Base-by-base conservation (phyloP, 2,797 vertebrate genomes). In the Glyptemys insculpta region DNA sequence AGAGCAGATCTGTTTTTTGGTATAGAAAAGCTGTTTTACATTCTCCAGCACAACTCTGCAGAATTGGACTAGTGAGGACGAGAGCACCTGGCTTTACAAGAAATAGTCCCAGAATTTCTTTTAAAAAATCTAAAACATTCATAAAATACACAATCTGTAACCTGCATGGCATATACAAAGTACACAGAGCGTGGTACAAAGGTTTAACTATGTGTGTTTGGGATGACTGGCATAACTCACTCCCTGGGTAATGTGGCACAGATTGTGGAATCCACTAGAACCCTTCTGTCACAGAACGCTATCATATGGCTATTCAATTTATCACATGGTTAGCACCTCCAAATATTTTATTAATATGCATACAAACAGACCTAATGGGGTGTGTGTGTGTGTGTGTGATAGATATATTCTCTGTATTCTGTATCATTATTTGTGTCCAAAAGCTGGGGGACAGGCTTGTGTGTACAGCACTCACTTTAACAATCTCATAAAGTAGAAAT, bases 381-480 rank as follows among this genome's bases (percentile, higher is more conserved):
- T n/a, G 53, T 65, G 62, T 34, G 62, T 34, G 18, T 68, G 18
- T 19, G 31, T 37, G 18, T 37, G 34, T 5, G 74, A 49, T 2
- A 49, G 12, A 49, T 31, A 47, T 3, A 47, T 10, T 82, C 37
- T 41, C 15, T 29, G 14, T 25, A 56, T 50, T 85, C 18, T 91
- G 81, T 49, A 50, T 57, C 56, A 65, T 37, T 85, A 3, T n/a
- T 84, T 93, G 87, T 65, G 80, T 37, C 44, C 74, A 27, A 44
- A 37, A 50, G 41, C 72, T 79, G 34, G 57, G 49, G 16, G n/a
- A 41, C 41, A 78, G 82, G 19, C 34, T 79, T 91, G 68, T 31
- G 37, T 81, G 25, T 34, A 16, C 88, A 84, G 54, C n/a, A 91
- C 85, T 90, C 93, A 29, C 37, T 92, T 88, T 90, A 88, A 87